Evolutionary conservation across 1,140 invertebrate genomes (phyloP).

Genomic region (Matsumurasca onukii): DNA sequence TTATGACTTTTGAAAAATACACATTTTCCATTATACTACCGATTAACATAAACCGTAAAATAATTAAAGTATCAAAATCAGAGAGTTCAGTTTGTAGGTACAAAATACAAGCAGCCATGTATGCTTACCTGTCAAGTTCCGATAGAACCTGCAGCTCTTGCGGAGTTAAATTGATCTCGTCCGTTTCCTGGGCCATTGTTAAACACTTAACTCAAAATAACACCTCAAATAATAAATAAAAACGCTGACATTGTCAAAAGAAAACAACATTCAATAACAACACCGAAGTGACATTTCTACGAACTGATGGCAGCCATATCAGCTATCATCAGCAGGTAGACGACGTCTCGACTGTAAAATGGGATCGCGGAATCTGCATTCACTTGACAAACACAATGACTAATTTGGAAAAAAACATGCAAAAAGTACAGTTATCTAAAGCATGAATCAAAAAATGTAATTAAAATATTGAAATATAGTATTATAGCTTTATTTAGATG

Average conservation of each 20-base stretch:
- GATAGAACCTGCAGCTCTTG: slow-evolving; percentile 79
- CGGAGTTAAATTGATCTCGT: slow-evolving; percentile 61
- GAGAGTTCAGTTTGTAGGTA: background rate
- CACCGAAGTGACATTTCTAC: slow-evolving; percentile 13
- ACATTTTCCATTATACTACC: too few species aligned
- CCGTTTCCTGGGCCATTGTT: slow-evolving; percentile 53
- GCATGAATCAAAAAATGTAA: background rate
- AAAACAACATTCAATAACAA: slow-evolving; percentile 16
- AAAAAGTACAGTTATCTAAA: background rate
- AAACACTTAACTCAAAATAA: background rate
- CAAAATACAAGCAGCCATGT: slow-evolving; percentile 26
- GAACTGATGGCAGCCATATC: slow-evolving; percentile 15
- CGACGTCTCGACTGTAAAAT: background rate
- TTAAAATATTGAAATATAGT: background rate
- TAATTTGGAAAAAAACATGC: background rate
- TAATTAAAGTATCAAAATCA: background rate
- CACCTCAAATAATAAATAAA: slow-evolving; percentile 3
- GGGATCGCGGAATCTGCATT: slow-evolving; percentile 17
- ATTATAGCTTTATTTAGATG: background rate
- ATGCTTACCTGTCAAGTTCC: slow-evolving; percentile 77
- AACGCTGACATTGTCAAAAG: background rate
- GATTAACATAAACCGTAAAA: too few species aligned
- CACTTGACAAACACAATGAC: background rate
- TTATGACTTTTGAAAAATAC: too few species aligned
- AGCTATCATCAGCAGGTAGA: slow-evolving; percentile 17